These are phyloP conservation scores for Heteronetta atricapilla DNA, from an alignment of 2,113 vertebrate genomes.

Conservation along the genomic window DNA sequence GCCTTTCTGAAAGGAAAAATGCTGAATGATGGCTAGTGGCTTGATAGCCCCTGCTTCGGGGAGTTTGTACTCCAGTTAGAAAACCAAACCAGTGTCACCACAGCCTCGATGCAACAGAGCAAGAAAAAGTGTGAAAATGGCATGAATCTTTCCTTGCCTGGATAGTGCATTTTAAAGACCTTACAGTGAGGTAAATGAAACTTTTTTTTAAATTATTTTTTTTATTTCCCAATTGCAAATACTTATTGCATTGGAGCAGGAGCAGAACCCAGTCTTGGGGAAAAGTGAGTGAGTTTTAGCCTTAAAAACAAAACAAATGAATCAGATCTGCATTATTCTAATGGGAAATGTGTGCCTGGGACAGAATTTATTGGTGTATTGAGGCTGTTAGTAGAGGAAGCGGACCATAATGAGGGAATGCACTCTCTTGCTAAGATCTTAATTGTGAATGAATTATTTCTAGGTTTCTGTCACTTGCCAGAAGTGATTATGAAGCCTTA, in stretches of 20 bases:
- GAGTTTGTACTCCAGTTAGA: too few species aligned
- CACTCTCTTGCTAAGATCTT: neutral
- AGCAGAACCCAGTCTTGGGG: neutral
- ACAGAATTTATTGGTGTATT: neutral
- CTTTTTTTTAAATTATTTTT: neutral
- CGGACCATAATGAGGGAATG: neutral
- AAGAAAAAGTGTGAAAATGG: neutral
- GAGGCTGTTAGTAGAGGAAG: neutral
- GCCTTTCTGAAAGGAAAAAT: neutral
- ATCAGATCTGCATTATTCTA: neutral
- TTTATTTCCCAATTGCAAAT: neutral
- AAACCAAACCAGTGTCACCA: neutral
- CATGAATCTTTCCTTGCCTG: neutral
- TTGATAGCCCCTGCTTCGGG: neutral
- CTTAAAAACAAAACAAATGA: neutral
- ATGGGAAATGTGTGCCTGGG: accelerated
- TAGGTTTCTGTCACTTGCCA: neutral
- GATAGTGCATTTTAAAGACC: neutral
- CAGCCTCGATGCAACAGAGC: neutral
- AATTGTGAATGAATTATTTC: conserved; percentile 33
- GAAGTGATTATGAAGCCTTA: neutral
- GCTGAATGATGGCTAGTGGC: neutral
- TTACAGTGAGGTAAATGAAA: neutral
- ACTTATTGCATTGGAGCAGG: neutral
- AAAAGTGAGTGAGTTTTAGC: accelerated